Base-by-base conservation (phyloP, 2,113 vertebrate genomes). In the Zosterops hypoxanthus region DNA sequence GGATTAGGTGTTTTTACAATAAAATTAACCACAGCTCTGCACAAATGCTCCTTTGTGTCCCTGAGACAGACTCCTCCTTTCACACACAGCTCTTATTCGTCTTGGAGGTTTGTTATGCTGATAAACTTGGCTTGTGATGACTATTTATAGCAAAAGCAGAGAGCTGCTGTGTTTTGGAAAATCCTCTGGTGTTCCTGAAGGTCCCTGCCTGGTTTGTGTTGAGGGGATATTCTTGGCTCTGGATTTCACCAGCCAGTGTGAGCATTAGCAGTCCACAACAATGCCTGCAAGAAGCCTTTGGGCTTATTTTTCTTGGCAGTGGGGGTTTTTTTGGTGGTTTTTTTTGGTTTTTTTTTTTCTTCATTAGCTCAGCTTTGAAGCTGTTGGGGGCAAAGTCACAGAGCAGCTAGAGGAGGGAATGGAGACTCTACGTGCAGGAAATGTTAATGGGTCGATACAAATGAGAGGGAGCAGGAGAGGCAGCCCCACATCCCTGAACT, bases 141-240 rank as follows among this genome's bases (percentile, higher is more conserved):
- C 86, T 96, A 92, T 96, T 96, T 94, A 92, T 95, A 95, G 94
- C 72, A 93, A 78, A 94, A 93, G 93, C 79, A 92, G 88, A 81
- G 94, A 94, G 76, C 80, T 95, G 93, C 85, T 93, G 2, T 92
- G 90, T 93, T 96, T 95, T 96, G 93, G 82, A 95, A 97, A 96
- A 88, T 93, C 82, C 72, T 88, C 31, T 0, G 1, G 80, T 92
- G 52, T 81, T 94, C 72, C 76, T 93, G 92, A 81, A 95, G 76
- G 79, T 93, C 79, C 49, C 72, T 92, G 76, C 68, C 36, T 92
- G 86, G 78, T 75, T 71, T 94, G 65, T 86, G 41, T 24, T 26
- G 2, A 88, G 76, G 64, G 59, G 61, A 68, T 93, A 78, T 93
- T 95, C 92, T 94, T 95, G 94, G 92, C 71, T 86, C 60, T 78